Base-by-base conservation (phyloP, 1,140 invertebrate species). In the Drosophila pachea region DNA sequence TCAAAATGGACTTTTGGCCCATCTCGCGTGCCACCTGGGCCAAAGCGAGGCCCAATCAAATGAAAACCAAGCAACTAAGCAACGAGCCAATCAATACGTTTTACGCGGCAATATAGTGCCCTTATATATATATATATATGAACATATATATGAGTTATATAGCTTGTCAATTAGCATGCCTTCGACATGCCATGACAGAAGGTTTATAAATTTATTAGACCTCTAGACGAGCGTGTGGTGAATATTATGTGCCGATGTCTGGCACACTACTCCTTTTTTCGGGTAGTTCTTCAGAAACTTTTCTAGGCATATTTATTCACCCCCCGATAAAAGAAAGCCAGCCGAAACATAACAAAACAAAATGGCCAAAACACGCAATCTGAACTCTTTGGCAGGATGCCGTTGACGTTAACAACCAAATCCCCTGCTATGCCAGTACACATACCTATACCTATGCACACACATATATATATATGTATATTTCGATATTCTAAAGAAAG, bases 321-420 rank as follows among this genome's bases (percentile, higher is more conserved):
- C 22, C 53, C 11, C 58, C 47, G 12, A 45, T 50, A 42, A 53
- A 59, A 52, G 48, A 70, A 60, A 49, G 55, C 14, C 49, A 60
- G 42, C 60, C 32, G 45, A 32, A 11, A 62, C 22, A 3, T 22
- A 22, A 48, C 45, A 36, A 8, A 14, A 36, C 31, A 70, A 70
- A 70, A 33, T 66, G 68, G 62, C 62, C 62, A 66, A 70, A 71
- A 61, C 68, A 71, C 68, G 68, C 68, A 61, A 68, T 47, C 40
- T 55, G 33, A 54, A 55, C 33, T 52, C 59, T 55, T 61, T 45
- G 64, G 12, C 43, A 55, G 43, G 11, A 67, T 49, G 61, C 52
- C 38, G 52, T 62, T 72, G 58, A 72, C 58, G 53, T 68, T 61
- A 59, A 72, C 65, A 66, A 68, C 63, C 50, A 36, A 33, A 9